phyloP scores from a whole-genome alignment of 1,140 invertebrate genomes.

The Maconellicoccus hirsutus region DNA sequence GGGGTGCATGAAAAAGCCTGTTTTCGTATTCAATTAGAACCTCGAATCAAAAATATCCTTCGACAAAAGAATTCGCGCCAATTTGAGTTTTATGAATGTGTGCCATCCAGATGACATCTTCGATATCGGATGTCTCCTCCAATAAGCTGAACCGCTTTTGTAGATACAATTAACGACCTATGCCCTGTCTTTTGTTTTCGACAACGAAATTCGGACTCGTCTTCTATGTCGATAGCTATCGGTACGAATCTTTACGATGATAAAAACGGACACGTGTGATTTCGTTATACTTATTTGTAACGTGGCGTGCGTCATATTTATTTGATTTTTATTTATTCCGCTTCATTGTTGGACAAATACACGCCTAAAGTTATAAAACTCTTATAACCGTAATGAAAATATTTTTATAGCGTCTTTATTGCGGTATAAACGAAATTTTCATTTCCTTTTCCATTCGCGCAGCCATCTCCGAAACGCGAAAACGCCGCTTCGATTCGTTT shows the following conservation, averaged over 20 bases:
- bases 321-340: constrained; percentile 11
- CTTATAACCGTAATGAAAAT: constrained; percentile 20
- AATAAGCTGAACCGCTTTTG: too few species aligned
- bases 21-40: background rate
- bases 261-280: too few species aligned
- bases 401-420: constrained; percentile 10
- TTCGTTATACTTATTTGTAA: too few species aligned
- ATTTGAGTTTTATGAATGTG: too few species aligned
- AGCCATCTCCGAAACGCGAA: background rate
- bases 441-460: constrained; percentile 10
- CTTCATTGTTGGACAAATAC: background rate
- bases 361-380: constrained; percentile 18
- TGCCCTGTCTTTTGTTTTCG: too few species aligned
- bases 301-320: background rate
- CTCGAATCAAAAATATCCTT: background rate
- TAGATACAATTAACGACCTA: too few species aligned
- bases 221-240: background rate
- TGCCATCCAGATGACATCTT: too few species aligned
- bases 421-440: constrained; percentile 13
- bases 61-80: too few species aligned
- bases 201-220: background rate
- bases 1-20: background rate
- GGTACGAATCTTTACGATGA: background rate
- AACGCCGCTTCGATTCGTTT: too few species aligned
- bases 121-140: too few species aligned